Evolutionary conservation across 37 sponge, comb jelly and placozoan species (phyloP).

Genomic region (Halichondria panicea): DNA sequence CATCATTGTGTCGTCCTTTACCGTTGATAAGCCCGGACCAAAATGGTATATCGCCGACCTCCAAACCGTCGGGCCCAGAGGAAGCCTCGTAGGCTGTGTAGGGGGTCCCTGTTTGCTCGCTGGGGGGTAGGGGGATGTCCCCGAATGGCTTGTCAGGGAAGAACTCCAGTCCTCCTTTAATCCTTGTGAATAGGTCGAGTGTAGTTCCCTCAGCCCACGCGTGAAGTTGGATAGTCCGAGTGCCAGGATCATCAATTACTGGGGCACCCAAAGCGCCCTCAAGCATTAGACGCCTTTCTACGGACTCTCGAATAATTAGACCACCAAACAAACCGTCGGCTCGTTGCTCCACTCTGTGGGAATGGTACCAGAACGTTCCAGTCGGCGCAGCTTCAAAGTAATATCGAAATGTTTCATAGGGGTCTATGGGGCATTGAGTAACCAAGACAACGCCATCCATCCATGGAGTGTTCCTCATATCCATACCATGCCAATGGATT

Average conservation of each 20-base stretch:
- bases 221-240: slow-evolving; percentile 54
- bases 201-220: slow-evolving; percentile 61
- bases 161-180: slow-evolving; percentile 9
- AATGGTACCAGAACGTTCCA: slow-evolving; percentile 88
- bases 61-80: slow-evolving; percentile 44
- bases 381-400: slow-evolving; percentile 56
- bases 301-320: slow-evolving; percentile 61
- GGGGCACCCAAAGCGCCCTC: neutral
- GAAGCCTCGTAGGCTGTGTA: slow-evolving; percentile 5
- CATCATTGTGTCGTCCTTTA: slow-evolving; percentile 54
- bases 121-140: slow-evolving; percentile 10
- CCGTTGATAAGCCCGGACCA: slow-evolving; percentile 83
- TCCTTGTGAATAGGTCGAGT: slow-evolving; percentile 21
- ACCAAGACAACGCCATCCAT: slow-evolving; percentile 74
- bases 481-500: slow-evolving; percentile 90
- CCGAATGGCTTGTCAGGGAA: slow-evolving; percentile 9
- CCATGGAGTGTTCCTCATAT: slow-evolving; percentile 68
- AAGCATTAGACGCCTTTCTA: slow-evolving; percentile 17
- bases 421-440: slow-evolving; percentile 76
- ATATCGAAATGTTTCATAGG: slow-evolving; percentile 52
- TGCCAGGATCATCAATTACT: slow-evolving; percentile 51
- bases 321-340: slow-evolving; percentile 81
- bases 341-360: slow-evolving; percentile 73
- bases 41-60: slow-evolving; percentile 56
- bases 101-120: slow-evolving; percentile 2